Evolutionary conservation across 2,888 invertebrate species (phyloP), one percentile per base, ranked within the genome.

Genomic region (Piscicola geometra): DNA sequence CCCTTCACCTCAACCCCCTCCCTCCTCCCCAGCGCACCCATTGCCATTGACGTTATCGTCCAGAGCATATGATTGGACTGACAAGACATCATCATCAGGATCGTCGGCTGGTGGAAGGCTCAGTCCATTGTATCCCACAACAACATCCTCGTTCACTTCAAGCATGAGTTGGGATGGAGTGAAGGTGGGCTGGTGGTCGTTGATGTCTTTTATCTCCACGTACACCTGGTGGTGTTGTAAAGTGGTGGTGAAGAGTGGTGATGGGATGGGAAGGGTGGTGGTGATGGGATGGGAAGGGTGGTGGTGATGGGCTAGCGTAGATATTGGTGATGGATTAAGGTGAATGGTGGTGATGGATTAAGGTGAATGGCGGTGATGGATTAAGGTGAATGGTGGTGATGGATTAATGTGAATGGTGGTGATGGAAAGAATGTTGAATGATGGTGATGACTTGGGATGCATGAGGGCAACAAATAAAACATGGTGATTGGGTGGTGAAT

Each of bases 101-200:
- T 80, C 80, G 1, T 41, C 41, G 25, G 80, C 80, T 0, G 78
- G 60, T 0, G 80, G 78, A 5, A 80, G 33, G 1, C 71, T 5
- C 33, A 78, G 73, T 21, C 72, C 50, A 21, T 73, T 60, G 3
- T 73, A 71, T 0, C 79, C 80, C 28, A 69, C n/a, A n/a, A 52
- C 56, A 1, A 77, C 76, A 5, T 77, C 74, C 50, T 80, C 80
- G 1, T 47, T 66, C 67, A 80, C 75, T 47, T 70, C 47, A 41
- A 76, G 72, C n/a, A 66, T 28, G n/a, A 79, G 47, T 9, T 30
- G 18, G n/a, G 35, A 15, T 33, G 78, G 75, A 1, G 73, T 74
- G 72, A 80, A 80, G 30, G 52, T 47, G 0, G 80, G 80, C n/a
- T 47, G 71, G 71, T 80, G 79, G 78, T 80, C 80, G 70, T 80